Percentiles rank a stretch among this genome's conserved stretches.
Evolutionary conservation across 2,113 vertebrate genomes (phyloP).

Genomic region (Nyctibius bracteatus): DNA sequence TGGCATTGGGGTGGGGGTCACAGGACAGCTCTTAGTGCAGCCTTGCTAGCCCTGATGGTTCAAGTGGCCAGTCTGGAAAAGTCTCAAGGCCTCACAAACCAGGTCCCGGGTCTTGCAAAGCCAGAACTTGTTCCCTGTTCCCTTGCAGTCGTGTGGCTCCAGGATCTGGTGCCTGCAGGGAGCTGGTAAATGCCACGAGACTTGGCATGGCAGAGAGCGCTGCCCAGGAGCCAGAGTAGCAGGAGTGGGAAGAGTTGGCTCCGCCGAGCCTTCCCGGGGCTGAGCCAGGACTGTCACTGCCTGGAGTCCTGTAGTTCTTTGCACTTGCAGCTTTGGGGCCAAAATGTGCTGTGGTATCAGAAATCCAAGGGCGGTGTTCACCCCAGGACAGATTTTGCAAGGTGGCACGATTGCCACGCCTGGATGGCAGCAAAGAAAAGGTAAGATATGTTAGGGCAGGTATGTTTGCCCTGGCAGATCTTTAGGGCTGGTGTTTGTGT

Average conservation of each 20-base stretch:
- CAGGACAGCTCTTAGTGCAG: not conserved
- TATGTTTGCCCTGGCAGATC: not conserved
- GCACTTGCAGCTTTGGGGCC: not conserved
- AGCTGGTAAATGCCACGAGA: accelerated
- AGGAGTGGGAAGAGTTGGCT: not conserved
- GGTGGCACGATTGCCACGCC: not conserved
- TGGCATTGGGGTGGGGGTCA: accelerated
- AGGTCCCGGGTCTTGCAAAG: not conserved
- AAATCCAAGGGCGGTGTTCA: not conserved
- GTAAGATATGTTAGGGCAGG: not conserved
- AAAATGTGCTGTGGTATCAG: not conserved
- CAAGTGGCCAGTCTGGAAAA: not conserved
- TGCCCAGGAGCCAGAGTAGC: not conserved
- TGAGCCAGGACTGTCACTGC: accelerated
- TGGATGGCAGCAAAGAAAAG: not conserved
- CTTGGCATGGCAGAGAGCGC: accelerated
- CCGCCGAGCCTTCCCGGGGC: accelerated
- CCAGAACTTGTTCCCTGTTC: not conserved
- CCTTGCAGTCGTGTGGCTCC: accelerated
- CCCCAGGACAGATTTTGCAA: not conserved
- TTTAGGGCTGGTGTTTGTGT: not conserved
- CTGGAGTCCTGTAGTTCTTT: not conserved
- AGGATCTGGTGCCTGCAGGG: not conserved
- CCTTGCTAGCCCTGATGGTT: not conserved
- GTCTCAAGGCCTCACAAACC: not conserved